Conservation (phyloP, 2,113 vertebrate genomes). For the Actenoides lindsayi region DNA sequence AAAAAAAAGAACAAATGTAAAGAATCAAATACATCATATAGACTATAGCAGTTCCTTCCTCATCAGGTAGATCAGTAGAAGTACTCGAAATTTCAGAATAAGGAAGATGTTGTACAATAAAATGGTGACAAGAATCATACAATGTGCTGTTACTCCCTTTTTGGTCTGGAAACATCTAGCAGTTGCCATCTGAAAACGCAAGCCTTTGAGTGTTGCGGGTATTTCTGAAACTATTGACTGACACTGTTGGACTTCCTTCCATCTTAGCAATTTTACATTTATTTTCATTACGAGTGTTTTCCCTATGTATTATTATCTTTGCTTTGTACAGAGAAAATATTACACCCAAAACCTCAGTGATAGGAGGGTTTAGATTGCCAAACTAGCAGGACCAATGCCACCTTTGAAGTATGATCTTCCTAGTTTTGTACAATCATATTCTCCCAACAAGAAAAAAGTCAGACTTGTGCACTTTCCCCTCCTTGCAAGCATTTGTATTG, state of each 20-base stretch:
- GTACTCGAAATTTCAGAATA: not conserved
- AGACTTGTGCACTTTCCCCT: not conserved
- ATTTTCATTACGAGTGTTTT: not conserved
- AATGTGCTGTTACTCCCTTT: not conserved
- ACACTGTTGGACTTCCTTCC: not conserved
- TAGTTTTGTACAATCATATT: not conserved
- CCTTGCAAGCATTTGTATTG: not conserved
- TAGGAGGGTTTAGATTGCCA: not conserved
- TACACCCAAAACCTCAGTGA: not conserved
- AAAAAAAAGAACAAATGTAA: not conserved
- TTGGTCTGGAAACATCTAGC: not conserved
- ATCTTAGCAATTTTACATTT: not conserved
- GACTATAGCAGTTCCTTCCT: not conserved
- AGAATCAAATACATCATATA: not conserved
- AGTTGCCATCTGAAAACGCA: not conserved
- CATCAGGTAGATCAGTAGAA: not conserved
- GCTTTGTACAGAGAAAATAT: not conserved
- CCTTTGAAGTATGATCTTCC: not conserved
- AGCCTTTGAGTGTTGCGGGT: not conserved
- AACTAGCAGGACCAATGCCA: not conserved
- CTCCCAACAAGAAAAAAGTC: not conserved
- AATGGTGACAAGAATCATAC: not conserved
- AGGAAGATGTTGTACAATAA: not conserved
- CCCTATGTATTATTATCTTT: not conserved
- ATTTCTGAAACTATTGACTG: not conserved